A percentile compares a stretch with the other conserved stretches of the same genome.
Conservation (phyloP, 2,888 invertebrate species). For the Callosobruchus maculatus region DNA sequence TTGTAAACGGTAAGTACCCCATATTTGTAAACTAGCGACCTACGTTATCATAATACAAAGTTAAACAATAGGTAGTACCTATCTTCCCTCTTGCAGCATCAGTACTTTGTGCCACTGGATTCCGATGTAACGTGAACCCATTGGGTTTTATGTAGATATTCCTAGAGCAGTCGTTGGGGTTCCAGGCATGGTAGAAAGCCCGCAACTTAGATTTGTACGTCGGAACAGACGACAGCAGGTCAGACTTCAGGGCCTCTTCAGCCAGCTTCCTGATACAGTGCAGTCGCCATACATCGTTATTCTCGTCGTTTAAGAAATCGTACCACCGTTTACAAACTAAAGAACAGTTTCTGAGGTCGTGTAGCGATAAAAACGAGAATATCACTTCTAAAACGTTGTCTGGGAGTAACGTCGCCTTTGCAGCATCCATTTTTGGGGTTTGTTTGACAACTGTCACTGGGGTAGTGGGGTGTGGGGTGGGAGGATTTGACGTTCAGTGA, state of each 20-base stretch:
- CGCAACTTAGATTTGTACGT: conserved; percentile 91
- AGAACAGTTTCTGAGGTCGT: conserved; percentile 84
- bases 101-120: conserved; percentile 97
- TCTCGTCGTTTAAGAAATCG: conserved; percentile 84
- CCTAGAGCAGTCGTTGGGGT: conserved; percentile 93
- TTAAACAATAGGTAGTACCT: conserved; percentile 48
- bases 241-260: conserved; percentile 84
- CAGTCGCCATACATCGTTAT: conserved; percentile 92
- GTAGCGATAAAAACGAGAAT: conserved; percentile 85
- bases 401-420: conserved; percentile 63
- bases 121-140: conserved; percentile 95
- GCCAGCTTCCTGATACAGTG: conserved; percentile 84
- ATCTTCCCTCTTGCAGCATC: conserved; percentile 89
- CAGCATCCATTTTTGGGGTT: conserved; percentile 50
- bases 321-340: conserved; percentile 94
- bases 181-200: conserved; percentile 95
- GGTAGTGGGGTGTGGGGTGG: too few relatives aligned
- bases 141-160: conserved; percentile 96
- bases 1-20: too few relatives aligned
- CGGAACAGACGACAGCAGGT: conserved; percentile 81
- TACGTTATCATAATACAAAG: too few relatives aligned
- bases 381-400: conserved; percentile 84
- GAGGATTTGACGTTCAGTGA: neutral
- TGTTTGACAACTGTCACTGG: conserved; percentile 20
- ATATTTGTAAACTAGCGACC: too few relatives aligned